Conservation (phyloP, 2,888 invertebrate genomes). For the Seladonia tumulorum region DNA sequence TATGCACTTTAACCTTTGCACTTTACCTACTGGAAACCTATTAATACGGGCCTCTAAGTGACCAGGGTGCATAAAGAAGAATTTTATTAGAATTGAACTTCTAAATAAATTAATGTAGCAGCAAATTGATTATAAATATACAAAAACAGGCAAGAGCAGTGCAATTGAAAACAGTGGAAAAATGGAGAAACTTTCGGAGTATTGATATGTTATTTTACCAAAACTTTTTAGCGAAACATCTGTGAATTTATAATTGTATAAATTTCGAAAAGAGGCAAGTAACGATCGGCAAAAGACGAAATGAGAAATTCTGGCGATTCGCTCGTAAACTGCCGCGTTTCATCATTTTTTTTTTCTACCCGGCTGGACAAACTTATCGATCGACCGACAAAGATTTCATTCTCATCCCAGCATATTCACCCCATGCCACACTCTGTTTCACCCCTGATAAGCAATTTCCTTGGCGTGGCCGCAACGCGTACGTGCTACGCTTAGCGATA, state of each 20-base stretch:
- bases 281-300: background rate
- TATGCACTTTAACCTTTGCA: too few relatives aligned
- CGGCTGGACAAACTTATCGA: slow-evolving; percentile 37
- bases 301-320: background rate
- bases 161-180: background rate
- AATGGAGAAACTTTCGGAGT: background rate
- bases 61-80: too few relatives aligned
- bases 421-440: slow-evolving; percentile 48
- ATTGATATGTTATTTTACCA: background rate
- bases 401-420: slow-evolving; percentile 52
- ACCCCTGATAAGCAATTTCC: slow-evolving; percentile 55
- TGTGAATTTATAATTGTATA: background rate
- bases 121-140: too few relatives aligned
- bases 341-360: background rate
- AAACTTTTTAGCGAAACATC: too few relatives aligned
- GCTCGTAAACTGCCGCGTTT: background rate
- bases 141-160: too few relatives aligned
- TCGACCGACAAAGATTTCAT: slow-evolving; percentile 55
- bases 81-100: too few relatives aligned
- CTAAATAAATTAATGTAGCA: too few relatives aligned
- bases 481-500: slow-evolving; percentile 20
- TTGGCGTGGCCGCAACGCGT: slow-evolving; percentile 25
- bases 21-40: too few relatives aligned
- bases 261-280: too few relatives aligned
- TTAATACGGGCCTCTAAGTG: too few relatives aligned